Evolutionary conservation across 2,113 vertebrate species (phyloP).

Genomic region (Anolis carolinensis): DNA sequence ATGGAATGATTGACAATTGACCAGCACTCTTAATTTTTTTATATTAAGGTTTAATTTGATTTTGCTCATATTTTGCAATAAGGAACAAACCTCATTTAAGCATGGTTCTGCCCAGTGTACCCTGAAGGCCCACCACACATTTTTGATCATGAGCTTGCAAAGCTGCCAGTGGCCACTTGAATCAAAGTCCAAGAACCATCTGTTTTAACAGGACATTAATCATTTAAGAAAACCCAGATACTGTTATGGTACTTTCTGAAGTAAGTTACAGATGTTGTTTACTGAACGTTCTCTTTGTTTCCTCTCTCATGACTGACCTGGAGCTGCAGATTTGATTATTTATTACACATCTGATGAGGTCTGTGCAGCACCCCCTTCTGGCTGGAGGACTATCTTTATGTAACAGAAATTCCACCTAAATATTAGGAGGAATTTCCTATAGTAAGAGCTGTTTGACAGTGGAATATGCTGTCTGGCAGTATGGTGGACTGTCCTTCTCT

Average conservation of each 20-base stretch:
- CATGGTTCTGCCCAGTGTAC: neutral
- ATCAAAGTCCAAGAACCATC: neutral
- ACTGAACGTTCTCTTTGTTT: neutral
- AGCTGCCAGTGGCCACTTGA: neutral
- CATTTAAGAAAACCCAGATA: neutral
- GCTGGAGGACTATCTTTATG: neutral
- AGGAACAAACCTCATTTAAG: constrained; percentile 2
- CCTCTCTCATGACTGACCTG: neutral
- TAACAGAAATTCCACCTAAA: no score
- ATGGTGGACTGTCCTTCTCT: no score
- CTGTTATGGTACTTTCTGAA: neutral
- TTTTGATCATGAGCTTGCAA: neutral
- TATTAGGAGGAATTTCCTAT: neutral
- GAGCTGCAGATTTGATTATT: neutral
- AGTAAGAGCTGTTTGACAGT: no score
- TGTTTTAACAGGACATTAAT: constrained; percentile 11
- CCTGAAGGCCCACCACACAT: neutral
- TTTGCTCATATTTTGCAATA: neutral
- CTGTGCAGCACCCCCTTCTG: neutral
- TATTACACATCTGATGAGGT: neutral
- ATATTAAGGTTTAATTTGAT: neutral
- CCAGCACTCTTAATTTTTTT: neutral
- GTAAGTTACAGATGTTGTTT: neutral
- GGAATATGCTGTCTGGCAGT: no score
- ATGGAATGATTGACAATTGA: neutral